Conservation (phyloP, 2,888 invertebrate genomes). For the Pinctada fucata region DNA sequence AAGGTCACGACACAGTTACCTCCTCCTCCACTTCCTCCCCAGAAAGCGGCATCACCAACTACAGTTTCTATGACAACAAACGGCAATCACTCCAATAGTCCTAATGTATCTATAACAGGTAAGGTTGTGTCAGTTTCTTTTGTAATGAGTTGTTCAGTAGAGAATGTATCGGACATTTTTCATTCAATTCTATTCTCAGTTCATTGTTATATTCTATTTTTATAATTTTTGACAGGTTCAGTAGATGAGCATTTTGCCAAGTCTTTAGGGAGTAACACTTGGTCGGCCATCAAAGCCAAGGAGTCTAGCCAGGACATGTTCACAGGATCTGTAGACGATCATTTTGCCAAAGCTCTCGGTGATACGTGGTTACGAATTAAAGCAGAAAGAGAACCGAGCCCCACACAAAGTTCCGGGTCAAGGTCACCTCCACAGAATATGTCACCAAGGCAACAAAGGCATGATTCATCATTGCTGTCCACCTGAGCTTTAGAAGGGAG, state of each 20-base stretch:
- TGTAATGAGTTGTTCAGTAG: neutral
- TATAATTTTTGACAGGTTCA: conserved; percentile 75
- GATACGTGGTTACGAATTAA: conserved; percentile 82
- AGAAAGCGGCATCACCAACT: conserved; percentile 22
- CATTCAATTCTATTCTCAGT: neutral
- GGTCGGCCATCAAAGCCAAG: conserved; percentile 79
- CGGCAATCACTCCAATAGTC: conserved; percentile 19
- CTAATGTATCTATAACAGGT: conserved; percentile 63
- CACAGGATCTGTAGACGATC: conserved; percentile 85
- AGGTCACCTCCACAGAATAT: conserved; percentile 30
- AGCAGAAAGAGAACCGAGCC: conserved; percentile 62
- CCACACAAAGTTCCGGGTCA: conserved; percentile 47
- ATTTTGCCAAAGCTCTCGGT: conserved; percentile 93
- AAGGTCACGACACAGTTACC: conserved; percentile 45
- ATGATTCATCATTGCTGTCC: conserved; percentile 51
- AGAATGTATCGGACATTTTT: neutral
- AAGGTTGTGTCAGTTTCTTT: neutral
- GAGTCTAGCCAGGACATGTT: conserved; percentile 55
- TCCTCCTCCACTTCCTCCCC: conserved; percentile 39
- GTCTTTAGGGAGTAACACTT: conserved; percentile 87
- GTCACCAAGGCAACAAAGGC: conserved; percentile 45
- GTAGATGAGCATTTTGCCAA: conserved; percentile 96
- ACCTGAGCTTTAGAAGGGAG: conserved; percentile 38
- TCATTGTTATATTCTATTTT: neutral
- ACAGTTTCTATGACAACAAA: conserved; percentile 22